Evolutionary conservation across 2,888 invertebrate genomes (phyloP).

Genomic region (Eustalomyia histrio): DNA sequence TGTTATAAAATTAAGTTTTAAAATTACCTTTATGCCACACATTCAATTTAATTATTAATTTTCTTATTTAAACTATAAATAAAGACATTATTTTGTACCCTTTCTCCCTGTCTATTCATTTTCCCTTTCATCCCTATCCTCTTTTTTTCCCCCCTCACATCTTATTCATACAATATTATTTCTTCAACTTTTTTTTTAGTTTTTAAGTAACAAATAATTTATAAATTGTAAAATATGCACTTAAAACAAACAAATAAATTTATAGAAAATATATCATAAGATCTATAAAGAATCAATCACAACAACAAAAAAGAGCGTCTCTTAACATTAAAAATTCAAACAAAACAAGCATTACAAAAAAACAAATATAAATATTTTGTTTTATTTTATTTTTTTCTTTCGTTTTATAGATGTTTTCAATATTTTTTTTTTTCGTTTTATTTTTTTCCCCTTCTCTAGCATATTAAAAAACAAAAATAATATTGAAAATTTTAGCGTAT

Average conservation of each 20-base stretch:
- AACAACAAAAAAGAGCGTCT: conserved; percentile 53
- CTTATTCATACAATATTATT: conserved; percentile 31
- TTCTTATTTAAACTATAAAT: conserved; percentile 20
- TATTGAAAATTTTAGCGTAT: conserved; percentile 60
- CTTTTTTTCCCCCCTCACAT: background rate
- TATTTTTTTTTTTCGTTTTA: conserved; percentile 24
- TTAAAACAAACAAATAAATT: conserved; percentile 58
- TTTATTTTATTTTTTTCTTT: conserved; percentile 49
- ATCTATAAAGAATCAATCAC: conserved; percentile 62
- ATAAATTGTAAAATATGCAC: conserved; percentile 66
- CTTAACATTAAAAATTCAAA: conserved; percentile 49
- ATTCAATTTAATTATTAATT: background rate
- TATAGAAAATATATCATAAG: conserved; percentile 64
- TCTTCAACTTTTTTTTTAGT: conserved; percentile 55
- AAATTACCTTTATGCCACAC: background rate
- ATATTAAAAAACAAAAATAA: conserved; percentile 39
- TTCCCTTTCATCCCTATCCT: background rate
- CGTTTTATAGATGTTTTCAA: background rate
- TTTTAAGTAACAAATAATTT: conserved; percentile 64
- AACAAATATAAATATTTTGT: conserved; percentile 46
- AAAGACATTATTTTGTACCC: conserved; percentile 49
- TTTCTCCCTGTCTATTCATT: background rate
- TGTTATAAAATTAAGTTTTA: conserved; percentile 21
- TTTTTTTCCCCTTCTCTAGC: conserved; percentile 48
- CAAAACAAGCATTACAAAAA: conserved; percentile 53